A percentile compares a stretch with the other conserved stretches of the same genome.
These are phyloP conservation scores for Ips typographus DNA, from an alignment of 1,140 invertebrate genomes.

Conservation along the genomic window DNA sequence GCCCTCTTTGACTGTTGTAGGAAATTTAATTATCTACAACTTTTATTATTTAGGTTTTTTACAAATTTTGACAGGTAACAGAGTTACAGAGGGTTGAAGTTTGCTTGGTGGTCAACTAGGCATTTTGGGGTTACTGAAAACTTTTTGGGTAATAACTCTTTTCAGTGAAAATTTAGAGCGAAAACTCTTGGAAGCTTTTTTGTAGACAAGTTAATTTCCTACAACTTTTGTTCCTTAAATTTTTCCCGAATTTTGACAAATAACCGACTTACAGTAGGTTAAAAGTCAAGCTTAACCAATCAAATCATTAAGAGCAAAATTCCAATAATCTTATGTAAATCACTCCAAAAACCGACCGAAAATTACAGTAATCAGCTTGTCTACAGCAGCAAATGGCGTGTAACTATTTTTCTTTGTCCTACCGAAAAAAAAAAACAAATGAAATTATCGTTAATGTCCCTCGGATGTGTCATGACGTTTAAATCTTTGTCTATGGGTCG, in stretches of 20 bases:
- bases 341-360: slow-evolving; percentile 4
- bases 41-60: too few relatives aligned
- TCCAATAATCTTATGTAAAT: slow-evolving; percentile 24
- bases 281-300: background rate
- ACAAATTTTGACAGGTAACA: too few relatives aligned
- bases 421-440: slow-evolving; percentile 9
- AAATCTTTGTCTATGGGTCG: slow-evolving; percentile 13
- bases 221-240: background rate
- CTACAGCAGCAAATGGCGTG: slow-evolving; percentile 8
- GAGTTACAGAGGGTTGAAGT: too few relatives aligned
- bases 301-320: slow-evolving; percentile 1
- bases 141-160: too few relatives aligned
- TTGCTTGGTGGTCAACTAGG: too few relatives aligned
- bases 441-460: slow-evolving; percentile 20
- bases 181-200: background rate
- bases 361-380: slow-evolving; percentile 17
- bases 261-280: background rate
- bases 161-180: too few relatives aligned
- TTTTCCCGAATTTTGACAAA: too few relatives aligned
- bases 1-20: too few relatives aligned
- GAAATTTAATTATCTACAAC: too few relatives aligned
- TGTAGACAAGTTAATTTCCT: background rate
- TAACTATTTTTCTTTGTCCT: background rate
- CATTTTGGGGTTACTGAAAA: too few relatives aligned
- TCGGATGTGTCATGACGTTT: slow-evolving; percentile 26